phyloP scores from a whole-genome alignment of 2,888 invertebrate species.

The Synergus umbraculus region DNA sequence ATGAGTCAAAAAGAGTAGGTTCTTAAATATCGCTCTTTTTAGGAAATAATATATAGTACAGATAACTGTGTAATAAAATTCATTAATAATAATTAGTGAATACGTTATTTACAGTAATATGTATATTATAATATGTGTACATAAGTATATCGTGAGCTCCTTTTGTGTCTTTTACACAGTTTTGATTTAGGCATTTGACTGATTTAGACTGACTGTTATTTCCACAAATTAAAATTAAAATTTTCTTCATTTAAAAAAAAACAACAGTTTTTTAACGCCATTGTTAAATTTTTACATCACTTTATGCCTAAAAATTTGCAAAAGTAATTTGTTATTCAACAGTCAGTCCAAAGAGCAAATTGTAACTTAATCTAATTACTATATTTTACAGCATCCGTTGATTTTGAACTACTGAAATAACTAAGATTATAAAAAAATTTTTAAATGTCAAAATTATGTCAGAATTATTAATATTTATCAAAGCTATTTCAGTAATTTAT shows the following conservation, averaged over 20 bases:
- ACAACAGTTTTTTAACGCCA: too few relatives aligned
- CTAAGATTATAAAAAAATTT: background rate
- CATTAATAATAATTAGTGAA: slow-evolving; percentile 64
- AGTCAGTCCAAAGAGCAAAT: slow-evolving; percentile 30
- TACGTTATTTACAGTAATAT: slow-evolving; percentile 63
- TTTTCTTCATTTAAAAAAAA: background rate
- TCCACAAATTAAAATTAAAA: slow-evolving; percentile 12
- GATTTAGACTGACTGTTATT: slow-evolving; percentile 18
- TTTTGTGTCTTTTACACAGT: slow-evolving; percentile 21
- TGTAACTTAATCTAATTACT: background rate
- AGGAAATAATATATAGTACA: slow-evolving; percentile 69
- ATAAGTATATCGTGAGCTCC: slow-evolving; percentile 25
- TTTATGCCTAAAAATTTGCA: background rate
- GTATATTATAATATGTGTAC: slow-evolving; percentile 56
- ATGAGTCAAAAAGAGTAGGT: background rate
- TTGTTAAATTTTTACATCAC: background rate
- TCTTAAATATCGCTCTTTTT: slow-evolving; percentile 57
- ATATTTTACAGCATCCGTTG: background rate
- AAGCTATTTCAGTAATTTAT: background rate
- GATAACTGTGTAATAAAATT: slow-evolving; percentile 63
- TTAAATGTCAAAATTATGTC: too few relatives aligned
- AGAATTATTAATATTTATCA: too few relatives aligned
- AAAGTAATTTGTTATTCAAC: slow-evolving; percentile 3
- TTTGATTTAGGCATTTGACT: slow-evolving; percentile 40
- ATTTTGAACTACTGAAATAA: background rate